phyloP scores from a whole-genome alignment of 1,140 invertebrate genomes.

The Pseudachorutes palmiensis region DNA sequence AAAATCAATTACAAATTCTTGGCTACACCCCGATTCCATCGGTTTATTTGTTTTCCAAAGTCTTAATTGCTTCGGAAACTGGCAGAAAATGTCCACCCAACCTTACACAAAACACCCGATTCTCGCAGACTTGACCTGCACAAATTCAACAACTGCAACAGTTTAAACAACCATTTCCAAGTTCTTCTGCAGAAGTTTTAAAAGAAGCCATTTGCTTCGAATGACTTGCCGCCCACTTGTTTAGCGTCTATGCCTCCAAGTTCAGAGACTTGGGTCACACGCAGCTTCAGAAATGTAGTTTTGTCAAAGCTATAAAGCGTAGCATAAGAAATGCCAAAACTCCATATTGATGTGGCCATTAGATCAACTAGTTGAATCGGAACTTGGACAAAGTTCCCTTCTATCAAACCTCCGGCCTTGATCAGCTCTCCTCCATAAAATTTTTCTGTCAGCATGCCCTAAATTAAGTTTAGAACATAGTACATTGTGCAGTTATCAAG shows the following conservation, averaged over 20 bases:
- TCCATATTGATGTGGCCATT: background rate
- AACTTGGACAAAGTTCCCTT: conserved; percentile 13
- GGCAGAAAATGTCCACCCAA: too few species aligned
- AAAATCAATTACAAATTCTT: too few species aligned
- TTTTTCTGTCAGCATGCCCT: conserved; percentile 8
- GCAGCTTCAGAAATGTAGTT: conserved; percentile 5
- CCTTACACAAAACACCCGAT: too few species aligned
- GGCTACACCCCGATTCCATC: too few species aligned
- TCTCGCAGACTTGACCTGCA: too few species aligned
- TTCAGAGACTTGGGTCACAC: background rate
- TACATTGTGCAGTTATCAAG: background rate
- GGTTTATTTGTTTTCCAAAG: too few species aligned
- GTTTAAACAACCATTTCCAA: too few species aligned
- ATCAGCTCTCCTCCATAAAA: conserved; percentile 6
- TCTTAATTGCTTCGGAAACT: too few species aligned
- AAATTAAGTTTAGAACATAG: too few species aligned
- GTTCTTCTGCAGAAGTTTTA: too few species aligned
- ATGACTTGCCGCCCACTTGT: background rate
- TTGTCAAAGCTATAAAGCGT: background rate
- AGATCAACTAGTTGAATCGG: conserved; percentile 1
- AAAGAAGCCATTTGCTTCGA: too few species aligned
- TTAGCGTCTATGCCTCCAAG: background rate
- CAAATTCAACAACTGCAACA: too few species aligned
- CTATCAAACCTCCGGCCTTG: background rate
- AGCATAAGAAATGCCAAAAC: background rate